Base-by-base conservation (phyloP, 1,140 invertebrate species). In the Drosophila melanogaster region DNA sequence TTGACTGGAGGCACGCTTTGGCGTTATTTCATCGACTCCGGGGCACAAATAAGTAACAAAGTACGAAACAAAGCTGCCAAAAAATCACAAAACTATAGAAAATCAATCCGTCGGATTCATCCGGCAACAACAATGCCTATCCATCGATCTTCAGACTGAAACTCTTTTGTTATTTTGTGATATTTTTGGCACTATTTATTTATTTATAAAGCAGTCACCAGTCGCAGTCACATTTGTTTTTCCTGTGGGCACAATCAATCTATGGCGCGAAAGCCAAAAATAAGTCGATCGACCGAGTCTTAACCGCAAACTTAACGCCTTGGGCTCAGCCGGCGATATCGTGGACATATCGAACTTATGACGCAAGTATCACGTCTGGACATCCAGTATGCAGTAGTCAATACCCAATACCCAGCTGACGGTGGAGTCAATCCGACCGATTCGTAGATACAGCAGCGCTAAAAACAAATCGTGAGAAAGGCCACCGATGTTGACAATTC, bases 1-100 rank as follows among this genome's bases (percentile, higher is more conserved):
- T 77, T 90, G 86, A 90, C 75, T 81, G 75, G 67, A 69, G 86
- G 78, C 85, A 90, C 85, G 81, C 86, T 90, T 90, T 90, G 62
- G 70, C 66, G 81, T 86, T 86, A 81, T 86, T 86, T 85, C 73
- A 85, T 85, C 84, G 61, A 38, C 43, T 24, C n/a, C 17, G 35
- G 14, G 24, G 10, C 10, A 38, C 37, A 58, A 41, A 41, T 62
- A 54, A 62, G 54, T 62, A 62, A 62, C 54, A 51, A 67, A 49
- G 11, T 38, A 14, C 62, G 57, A 64, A 79, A 56, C 49, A 71
- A 84, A 77, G 56, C 22, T 46, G 17, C 37, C 49, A 54, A 55
- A 67, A 55, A 55, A 53, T 24, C 49, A 67, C 38, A 54, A 71
- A 71, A 76, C 33, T 22, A 46, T 41, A 41, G 43, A 43, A 54